Evolutionary conservation across 2,888 invertebrate genomes (phyloP).

Genomic region (Hermaeophaga mercurialis): DNA sequence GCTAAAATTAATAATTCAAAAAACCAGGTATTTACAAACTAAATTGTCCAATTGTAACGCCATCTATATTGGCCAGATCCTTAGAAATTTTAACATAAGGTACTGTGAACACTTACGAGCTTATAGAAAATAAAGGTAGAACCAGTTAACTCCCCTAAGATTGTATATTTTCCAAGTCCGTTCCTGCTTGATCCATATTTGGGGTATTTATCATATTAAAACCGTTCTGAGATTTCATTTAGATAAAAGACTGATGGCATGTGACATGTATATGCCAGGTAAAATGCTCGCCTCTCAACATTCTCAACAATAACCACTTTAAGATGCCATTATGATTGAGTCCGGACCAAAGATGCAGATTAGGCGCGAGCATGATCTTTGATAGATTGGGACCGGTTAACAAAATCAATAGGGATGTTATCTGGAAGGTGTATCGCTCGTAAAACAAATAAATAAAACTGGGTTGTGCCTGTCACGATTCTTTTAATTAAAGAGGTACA

Average conservation of each 20-base stretch:
- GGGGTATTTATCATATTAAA: slow-evolving; percentile 54
- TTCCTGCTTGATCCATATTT: slow-evolving; percentile 15
- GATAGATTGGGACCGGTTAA: slow-evolving; percentile 39
- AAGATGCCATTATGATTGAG: slow-evolving; percentile 40
- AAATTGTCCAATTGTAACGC: too few species aligned
- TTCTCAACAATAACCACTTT: slow-evolving; percentile 52
- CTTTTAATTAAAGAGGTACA: background rate
- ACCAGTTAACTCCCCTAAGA: too few species aligned
- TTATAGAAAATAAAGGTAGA: too few species aligned
- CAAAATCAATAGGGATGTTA: slow-evolving; percentile 35
- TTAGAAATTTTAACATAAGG: too few species aligned
- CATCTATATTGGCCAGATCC: too few species aligned
- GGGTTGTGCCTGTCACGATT: background rate
- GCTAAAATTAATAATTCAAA: too few species aligned
- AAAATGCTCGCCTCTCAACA: slow-evolving; percentile 52
- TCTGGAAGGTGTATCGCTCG: slow-evolving; percentile 28
- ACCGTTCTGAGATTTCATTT: slow-evolving; percentile 55
- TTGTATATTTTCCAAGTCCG: too few species aligned
- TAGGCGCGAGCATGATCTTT: slow-evolving; percentile 39
- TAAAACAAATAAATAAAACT: slow-evolving; percentile 16
- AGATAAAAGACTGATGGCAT: slow-evolving; percentile 51
- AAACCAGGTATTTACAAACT: too few species aligned
- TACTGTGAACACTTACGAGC: too few species aligned
- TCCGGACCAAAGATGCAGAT: slow-evolving; percentile 41
- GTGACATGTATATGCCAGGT: slow-evolving; percentile 51